Evolutionary conservation across 2,113 vertebrate species (phyloP).

Genomic region (Phrynosoma platyrhinos): DNA sequence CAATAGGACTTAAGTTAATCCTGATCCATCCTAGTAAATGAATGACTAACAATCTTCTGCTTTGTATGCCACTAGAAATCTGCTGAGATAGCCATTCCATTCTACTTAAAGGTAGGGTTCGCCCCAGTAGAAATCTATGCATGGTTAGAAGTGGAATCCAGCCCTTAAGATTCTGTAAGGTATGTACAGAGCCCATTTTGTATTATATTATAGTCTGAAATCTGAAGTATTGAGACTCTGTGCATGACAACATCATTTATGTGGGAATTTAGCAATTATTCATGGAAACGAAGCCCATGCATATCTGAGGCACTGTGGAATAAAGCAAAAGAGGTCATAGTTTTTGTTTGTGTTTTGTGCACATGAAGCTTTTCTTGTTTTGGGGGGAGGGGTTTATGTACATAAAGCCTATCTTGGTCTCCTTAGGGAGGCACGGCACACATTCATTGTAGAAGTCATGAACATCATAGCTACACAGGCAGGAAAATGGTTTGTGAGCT

Average conservation of each 20-base stretch:
- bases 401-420: neutral
- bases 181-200: constrained; percentile 28
- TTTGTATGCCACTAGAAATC: too few species aligned
- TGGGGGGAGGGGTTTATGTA: constrained; percentile 43
- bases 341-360: neutral
- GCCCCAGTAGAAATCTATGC: neutral
- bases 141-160: constrained; percentile 50
- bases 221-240: constrained; percentile 50
- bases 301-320: constrained; percentile 34
- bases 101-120: too few species aligned
- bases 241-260: constrained; percentile 39
- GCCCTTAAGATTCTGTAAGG: constrained; percentile 34
- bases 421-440: neutral
- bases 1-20: too few species aligned
- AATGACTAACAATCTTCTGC: too few species aligned
- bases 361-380: neutral
- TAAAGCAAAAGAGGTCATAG: neutral
- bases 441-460: constrained; percentile 13
- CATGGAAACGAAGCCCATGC: constrained; percentile 50
- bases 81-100: too few species aligned
- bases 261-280: constrained; percentile 29
- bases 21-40: too few species aligned
- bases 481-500: neutral
- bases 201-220: constrained; percentile 41
- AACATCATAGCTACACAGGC: constrained; percentile 30